Evolutionary conservation across 2,113 vertebrate species (phyloP).

Genomic region (Plectropomus leopardus): DNA sequence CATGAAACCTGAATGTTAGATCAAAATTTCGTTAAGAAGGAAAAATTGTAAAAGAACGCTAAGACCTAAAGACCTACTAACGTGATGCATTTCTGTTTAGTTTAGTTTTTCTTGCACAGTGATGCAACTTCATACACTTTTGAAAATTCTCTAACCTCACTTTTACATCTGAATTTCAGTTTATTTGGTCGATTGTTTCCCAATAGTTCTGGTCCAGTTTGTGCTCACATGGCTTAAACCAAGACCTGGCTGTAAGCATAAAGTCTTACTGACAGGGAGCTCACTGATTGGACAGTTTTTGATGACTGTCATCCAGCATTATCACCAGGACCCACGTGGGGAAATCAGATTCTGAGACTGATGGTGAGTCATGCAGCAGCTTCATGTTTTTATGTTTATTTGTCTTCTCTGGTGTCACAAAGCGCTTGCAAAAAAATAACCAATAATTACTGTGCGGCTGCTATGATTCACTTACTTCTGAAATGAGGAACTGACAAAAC

Average conservation of each 20-base stretch:
- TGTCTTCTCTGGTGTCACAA: background rate
- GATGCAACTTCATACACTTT: background rate
- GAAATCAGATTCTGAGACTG: background rate
- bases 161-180: background rate
- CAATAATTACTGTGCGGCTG: background rate
- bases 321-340: background rate
- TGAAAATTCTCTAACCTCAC: background rate
- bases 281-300: background rate
- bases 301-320: background rate
- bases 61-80: too few relatives aligned
- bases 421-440: background rate
- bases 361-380: constrained; percentile 11
- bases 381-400: background rate
- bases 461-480: constrained; percentile 2
- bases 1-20: constrained; percentile 19
- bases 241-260: background rate
- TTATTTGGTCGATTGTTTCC: background rate
- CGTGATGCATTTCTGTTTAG: constrained; percentile 6
- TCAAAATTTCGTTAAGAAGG: background rate
- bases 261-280: background rate
- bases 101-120: background rate
- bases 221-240: background rate
- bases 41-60: background rate
- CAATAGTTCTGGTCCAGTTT: background rate
- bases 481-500: constrained; percentile 1